Evolutionary conservation across 2,113 vertebrate species (phyloP).

Genomic region (Abramis brama): DNA sequence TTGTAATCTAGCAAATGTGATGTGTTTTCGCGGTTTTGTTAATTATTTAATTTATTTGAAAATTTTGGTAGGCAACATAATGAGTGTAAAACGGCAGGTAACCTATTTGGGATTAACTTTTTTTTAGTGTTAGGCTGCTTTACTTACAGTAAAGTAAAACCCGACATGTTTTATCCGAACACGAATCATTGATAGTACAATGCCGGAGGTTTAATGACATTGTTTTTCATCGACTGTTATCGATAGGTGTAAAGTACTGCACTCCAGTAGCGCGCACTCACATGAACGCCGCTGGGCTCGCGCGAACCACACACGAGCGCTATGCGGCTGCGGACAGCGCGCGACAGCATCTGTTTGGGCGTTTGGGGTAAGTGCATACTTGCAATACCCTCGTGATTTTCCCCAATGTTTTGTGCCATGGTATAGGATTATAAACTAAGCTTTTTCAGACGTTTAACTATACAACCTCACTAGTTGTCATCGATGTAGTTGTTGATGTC

Average conservation of each 20-base stretch:
- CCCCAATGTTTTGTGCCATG: neutral
- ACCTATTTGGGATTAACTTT: neutral
- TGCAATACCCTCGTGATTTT: slow-evolving; percentile 35
- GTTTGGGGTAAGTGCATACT: slow-evolving; percentile 51
- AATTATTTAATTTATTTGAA: neutral
- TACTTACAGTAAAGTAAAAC: neutral
- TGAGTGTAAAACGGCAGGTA: neutral
- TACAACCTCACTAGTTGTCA: neutral
- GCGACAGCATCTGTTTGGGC: slow-evolving; percentile 15
- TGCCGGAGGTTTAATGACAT: neutral
- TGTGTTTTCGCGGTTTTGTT: neutral
- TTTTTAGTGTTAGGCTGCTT: neutral
- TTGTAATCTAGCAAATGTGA: neutral
- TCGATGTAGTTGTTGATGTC: neutral
- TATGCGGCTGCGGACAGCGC: slow-evolving; percentile 62
- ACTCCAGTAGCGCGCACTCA: slow-evolving; percentile 28
- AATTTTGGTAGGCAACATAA: neutral
- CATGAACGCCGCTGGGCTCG: slow-evolving; percentile 31
- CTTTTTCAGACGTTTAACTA: neutral
- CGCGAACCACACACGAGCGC: slow-evolving; percentile 48
- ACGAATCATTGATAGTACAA: neutral
- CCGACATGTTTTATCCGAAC: neutral
- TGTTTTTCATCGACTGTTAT: slow-evolving; percentile 22
- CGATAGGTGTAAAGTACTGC: slow-evolving; percentile 38
- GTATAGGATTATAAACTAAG: neutral